Evolutionary conservation across 2,888 invertebrate species (phyloP), one percentile per base, ranked within the genome.

Genomic region (Drosophila neutralis): DNA sequence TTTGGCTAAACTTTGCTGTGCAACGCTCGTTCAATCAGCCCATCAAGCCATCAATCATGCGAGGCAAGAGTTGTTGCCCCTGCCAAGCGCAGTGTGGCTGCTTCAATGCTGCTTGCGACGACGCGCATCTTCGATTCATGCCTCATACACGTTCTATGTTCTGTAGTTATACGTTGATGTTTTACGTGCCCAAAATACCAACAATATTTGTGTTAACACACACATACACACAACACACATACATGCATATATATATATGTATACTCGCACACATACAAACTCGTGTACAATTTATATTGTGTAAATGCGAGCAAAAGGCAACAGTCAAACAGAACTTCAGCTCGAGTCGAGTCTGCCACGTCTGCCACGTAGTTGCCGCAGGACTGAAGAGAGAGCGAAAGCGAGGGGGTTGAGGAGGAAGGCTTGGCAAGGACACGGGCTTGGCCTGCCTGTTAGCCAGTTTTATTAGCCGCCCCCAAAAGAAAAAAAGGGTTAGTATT

Each of bases 91-190:
- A 11, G 29, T 60, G 56, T 65, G 72, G 74, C 80, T 73, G 78
- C 69, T 73, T 73, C 68, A 82, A 80, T 76, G 71, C 56, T 42
- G 48, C 59, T 62, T 53, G 61, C 42, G 51, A 42, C 58, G 60
- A 42, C 58, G 63, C 58, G 57, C 64, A 64, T 65, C 53, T 69
- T 69, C 78, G 70, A 73, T 73, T 72, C 60, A 51, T 56, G 58
- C 61, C 70, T 60, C 65, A 33, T 27, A 40, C 78, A 69, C 67
- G 69, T 76, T 85, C 69, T 62, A 69, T 82, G 74, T 78, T 81
- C 71, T 70, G 80, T 85, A 88, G 89, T 80, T 87, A 83, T 85
- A 82, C 82, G 87, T 87, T 90, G 90, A 91, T 91, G 87, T 87
- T 82, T 82, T 90, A 90, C 90, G 91, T 90, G 90, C 78, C 69